Evolutionary conservation across 2,797 vertebrate genomes (phyloP).

Genomic region (Myotis planiceps): DNA sequence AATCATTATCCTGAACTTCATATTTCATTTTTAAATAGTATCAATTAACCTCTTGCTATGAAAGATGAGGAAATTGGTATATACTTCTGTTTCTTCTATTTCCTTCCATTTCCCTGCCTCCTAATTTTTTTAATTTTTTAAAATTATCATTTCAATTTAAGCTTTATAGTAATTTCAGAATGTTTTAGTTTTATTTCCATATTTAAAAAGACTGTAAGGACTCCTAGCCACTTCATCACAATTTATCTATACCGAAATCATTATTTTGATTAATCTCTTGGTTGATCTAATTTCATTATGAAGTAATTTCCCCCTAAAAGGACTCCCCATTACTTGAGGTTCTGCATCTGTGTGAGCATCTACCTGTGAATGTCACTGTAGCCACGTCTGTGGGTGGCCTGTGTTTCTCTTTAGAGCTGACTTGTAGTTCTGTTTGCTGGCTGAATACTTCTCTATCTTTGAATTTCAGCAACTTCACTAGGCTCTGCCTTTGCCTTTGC

Average conservation of each 20-base stretch:
- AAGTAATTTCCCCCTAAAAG: not conserved
- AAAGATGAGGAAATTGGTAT: not conserved
- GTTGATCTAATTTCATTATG: constrained; percentile 37
- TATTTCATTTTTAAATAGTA: constrained; percentile 20
- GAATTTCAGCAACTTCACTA: not conserved
- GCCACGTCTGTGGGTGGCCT: not conserved
- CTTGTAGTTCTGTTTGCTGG: not conserved
- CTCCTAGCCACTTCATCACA: not conserved
- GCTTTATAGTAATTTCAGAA: not conserved
- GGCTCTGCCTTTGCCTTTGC: not conserved
- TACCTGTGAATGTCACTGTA: not conserved
- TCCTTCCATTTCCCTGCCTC: not conserved
- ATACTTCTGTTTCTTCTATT: not conserved
- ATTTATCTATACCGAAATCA: not conserved
- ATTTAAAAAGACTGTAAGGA: not conserved
- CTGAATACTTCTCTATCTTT: not conserved
- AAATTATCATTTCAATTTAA: not conserved
- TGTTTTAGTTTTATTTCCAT: constrained; percentile 31
- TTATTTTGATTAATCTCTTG: constrained; percentile 26
- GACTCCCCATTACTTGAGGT: not conserved
- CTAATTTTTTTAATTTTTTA: not conserved
- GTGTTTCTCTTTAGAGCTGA: not conserved
- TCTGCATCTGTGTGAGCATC: not conserved
- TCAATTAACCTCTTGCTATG: not conserved
- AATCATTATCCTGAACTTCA: constrained; percentile 9